phyloP scores from a whole-genome alignment of 1,140 invertebrate genomes.

The Hydropsyche tenuis region DNA sequence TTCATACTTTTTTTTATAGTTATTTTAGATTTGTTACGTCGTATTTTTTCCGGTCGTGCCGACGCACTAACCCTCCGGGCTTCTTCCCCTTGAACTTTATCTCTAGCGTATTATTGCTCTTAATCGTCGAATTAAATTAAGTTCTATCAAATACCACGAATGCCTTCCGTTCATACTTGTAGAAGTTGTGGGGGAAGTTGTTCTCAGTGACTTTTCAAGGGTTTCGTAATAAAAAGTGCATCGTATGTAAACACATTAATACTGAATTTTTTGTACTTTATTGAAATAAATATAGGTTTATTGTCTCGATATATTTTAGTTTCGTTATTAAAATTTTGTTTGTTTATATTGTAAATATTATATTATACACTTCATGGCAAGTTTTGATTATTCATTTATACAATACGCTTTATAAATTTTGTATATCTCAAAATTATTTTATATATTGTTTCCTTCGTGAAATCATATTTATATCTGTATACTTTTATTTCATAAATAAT shows the following conservation, averaged over 20 bases:
- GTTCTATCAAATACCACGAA: constrained; percentile 32
- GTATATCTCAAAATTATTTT: too few relatives aligned
- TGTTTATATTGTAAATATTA: too few relatives aligned
- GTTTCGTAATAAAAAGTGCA: background rate
- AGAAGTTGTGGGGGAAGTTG: constrained; percentile 2
- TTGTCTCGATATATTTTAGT: too few relatives aligned
- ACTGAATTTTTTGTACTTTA: background rate
- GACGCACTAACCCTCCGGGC: background rate
- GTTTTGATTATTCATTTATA: too few relatives aligned
- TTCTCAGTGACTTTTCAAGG: background rate
- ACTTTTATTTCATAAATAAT: background rate
- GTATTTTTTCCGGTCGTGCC: background rate
- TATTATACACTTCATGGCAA: too few relatives aligned
- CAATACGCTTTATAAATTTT: too few relatives aligned
- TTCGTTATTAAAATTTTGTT: too few relatives aligned
- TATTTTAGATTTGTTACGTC: background rate
- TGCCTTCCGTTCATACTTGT: constrained; percentile 4
- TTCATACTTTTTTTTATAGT: too few relatives aligned
- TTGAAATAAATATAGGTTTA: too few relatives aligned
- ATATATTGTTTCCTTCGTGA: too few relatives aligned
- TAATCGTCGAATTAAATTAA: constrained; percentile 38
- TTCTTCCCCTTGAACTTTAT: constrained; percentile 7
- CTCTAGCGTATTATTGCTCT: constrained; percentile 22
- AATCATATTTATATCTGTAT: too few relatives aligned
- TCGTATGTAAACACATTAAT: background rate